Evolutionary conservation across 2,888 invertebrate species (phyloP).

Genomic region (Drosophila algonquin): DNA sequence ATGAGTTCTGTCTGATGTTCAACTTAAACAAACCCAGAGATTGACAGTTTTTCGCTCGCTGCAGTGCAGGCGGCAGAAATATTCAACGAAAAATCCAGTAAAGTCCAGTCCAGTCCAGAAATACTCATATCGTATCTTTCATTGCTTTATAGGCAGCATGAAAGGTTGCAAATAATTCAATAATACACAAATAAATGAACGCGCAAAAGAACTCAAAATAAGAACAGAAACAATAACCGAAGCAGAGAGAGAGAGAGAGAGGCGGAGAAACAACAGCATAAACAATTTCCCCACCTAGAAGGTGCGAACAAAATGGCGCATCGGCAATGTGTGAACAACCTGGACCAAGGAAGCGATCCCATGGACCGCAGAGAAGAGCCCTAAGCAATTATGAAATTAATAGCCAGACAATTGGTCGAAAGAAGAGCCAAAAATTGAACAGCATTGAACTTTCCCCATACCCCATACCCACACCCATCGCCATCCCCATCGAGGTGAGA

Average conservation of each 20-base stretch:
- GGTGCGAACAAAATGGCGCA: constrained; percentile 61
- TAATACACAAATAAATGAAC: constrained; percentile 33
- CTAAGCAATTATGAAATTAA: constrained; percentile 73
- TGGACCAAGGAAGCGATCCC: constrained; percentile 56
- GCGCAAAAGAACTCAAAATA: constrained; percentile 25
- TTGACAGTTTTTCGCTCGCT: constrained; percentile 51
- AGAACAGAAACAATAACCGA: constrained; percentile 9
- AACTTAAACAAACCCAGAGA: constrained; percentile 56
- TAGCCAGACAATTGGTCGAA: constrained; percentile 67
- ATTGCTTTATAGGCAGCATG: constrained; percentile 18
- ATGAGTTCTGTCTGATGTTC: constrained; percentile 33
- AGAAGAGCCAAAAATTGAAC: constrained; percentile 31
- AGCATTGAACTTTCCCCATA: constrained; percentile 55
- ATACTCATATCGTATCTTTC: constrained; percentile 3
- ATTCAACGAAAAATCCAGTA: constrained; percentile 17
- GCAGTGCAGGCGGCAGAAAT: constrained; percentile 26
- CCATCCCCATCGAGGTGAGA: neutral
- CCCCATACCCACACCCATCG: neutral
- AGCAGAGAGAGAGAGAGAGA: neutral
- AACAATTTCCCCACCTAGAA: constrained; percentile 30
- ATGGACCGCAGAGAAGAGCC: constrained; percentile 24
- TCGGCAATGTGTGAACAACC: constrained; percentile 68
- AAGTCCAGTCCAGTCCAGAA: neutral
- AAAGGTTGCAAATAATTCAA: constrained; percentile 41
- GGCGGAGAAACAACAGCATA: constrained; percentile 25